These are phyloP conservation scores for Pelodiscus sinensis DNA, from an alignment of 2,113 vertebrate species.

Conservation along the genomic window DNA sequence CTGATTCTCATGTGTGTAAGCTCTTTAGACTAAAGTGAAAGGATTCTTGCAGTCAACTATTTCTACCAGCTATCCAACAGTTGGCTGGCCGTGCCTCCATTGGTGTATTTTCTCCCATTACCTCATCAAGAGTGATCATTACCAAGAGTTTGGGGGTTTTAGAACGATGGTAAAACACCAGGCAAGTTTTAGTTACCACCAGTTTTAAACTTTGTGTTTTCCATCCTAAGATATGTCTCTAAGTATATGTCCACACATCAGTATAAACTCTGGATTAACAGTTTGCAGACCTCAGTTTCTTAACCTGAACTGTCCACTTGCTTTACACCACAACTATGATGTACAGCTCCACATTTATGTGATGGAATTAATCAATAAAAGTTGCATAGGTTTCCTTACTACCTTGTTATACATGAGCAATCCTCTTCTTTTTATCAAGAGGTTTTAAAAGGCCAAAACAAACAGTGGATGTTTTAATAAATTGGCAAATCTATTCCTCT, in stretches of 20 bases:
- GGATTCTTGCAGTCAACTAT: no score
- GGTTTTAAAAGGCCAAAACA: neutral
- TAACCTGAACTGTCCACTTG: neutral
- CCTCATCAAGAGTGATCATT: no score
- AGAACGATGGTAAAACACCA: no score
- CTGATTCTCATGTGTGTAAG: no score
- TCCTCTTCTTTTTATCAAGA: neutral
- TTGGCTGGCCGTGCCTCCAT: no score
- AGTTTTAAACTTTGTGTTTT: neutral
- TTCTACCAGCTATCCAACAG: no score
- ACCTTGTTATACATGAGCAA: neutral
- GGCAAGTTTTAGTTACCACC: neutral
- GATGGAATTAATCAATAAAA: neutral
- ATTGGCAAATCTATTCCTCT: neutral
- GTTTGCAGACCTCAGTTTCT: neutral
- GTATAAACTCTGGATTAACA: neutral
- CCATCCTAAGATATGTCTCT: neutral
- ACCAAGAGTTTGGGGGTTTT: no score
- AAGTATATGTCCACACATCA: neutral
- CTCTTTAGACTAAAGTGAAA: no score
- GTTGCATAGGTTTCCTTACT: neutral
- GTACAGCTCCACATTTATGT: neutral
- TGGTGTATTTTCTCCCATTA: no score
- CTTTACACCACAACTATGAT: no score
- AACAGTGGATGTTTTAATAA: neutral